phyloP scores from a whole-genome alignment of 1,140 invertebrate genomes.

The Lepidurus arcticus region DNA sequence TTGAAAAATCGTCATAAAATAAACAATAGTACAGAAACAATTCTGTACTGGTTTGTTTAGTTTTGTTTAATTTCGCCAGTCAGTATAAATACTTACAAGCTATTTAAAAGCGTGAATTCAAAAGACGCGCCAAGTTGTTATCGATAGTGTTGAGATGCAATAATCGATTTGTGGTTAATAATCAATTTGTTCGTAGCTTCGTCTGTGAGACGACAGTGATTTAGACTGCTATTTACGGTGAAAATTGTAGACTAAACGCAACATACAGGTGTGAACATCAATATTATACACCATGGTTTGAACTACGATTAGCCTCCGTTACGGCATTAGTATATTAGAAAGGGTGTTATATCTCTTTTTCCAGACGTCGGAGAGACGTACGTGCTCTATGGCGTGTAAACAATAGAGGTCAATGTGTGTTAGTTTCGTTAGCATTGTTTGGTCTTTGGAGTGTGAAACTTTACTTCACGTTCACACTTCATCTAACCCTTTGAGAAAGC shows the following conservation, averaged over 20 bases:
- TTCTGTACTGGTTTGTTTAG: too few species aligned
- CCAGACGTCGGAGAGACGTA: background rate
- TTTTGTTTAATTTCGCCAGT: too few species aligned
- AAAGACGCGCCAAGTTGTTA: too few species aligned
- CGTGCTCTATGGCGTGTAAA: background rate
- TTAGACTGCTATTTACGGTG: background rate
- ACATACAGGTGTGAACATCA: background rate
- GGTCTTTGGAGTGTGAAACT: background rate
- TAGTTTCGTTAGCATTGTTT: background rate
- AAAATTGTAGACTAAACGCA: background rate
- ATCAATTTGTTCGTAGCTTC: background rate
- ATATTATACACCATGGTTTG: background rate
- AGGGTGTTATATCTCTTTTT: background rate
- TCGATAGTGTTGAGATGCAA: too few species aligned
- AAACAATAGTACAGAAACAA: too few species aligned
- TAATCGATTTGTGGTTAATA: background rate
- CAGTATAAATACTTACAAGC: too few species aligned
- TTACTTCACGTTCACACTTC: background rate
- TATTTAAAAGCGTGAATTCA: too few species aligned
- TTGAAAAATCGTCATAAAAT: too few species aligned
- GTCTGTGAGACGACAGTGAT: background rate
- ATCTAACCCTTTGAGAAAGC: background rate
- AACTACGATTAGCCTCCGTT: background rate
- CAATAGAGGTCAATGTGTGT: slow-evolving; percentile 1
- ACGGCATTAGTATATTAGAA: background rate